These are phyloP conservation scores for Acholoe squamosa DNA, from an alignment of 2,888 invertebrate species.

Conservation along the genomic window DNA sequence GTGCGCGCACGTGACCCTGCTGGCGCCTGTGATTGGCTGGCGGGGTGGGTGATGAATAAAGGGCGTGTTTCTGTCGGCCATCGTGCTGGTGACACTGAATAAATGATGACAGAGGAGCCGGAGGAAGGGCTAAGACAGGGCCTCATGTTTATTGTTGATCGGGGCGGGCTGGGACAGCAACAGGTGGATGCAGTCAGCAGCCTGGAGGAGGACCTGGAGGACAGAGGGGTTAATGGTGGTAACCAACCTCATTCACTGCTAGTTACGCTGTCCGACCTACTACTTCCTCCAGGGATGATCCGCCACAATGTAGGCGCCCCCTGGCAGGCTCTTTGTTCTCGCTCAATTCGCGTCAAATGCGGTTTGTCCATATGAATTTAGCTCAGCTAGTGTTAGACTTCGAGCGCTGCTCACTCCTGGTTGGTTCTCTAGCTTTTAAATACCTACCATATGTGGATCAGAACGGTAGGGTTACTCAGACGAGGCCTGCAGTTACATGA, in stretches of 20 bases:
- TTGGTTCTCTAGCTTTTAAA: background rate
- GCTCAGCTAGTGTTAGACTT: background rate
- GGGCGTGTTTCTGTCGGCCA: background rate
- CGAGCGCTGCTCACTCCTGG: background rate
- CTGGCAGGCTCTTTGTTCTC: background rate
- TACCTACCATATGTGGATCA: too few relatives aligned
- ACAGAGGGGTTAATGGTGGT: background rate
- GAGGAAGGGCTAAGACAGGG: background rate
- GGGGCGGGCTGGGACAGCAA: background rate
- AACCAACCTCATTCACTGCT: conserved; percentile 21
- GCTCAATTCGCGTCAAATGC: background rate
- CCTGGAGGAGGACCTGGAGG: background rate
- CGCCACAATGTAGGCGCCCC: background rate
- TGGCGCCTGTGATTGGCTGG: conserved; percentile 17
- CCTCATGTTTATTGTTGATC: conserved; percentile 41
- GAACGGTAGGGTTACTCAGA: too few relatives aligned
- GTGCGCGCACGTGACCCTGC: background rate
- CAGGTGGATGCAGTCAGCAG: background rate
- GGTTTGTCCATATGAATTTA: background rate
- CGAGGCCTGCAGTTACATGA: too few relatives aligned
- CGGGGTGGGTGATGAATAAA: conserved; percentile 30
- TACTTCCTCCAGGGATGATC: background rate
- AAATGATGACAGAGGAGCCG: conserved; percentile 27
- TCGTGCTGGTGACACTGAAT: conserved; percentile 25
- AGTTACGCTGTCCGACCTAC: background rate